phyloP scores from a whole-genome alignment of 30 jellyfish, hydroid and myxozoan species.

The Hydractinia echinata region DNA sequence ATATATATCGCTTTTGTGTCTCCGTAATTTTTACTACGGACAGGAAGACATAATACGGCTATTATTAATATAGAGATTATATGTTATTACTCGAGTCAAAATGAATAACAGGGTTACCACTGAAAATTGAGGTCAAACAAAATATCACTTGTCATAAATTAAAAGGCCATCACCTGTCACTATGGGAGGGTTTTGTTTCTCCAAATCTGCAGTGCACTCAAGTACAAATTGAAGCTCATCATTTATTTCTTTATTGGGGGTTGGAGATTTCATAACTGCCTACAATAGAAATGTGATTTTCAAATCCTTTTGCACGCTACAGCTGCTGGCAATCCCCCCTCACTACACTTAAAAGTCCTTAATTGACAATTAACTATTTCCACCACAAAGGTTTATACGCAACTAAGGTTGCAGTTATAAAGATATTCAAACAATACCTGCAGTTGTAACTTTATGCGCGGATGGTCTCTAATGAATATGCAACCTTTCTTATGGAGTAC shows the following conservation, averaged over 20 bases:
- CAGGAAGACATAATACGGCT: background rate
- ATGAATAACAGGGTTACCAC: background rate
- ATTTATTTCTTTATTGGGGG: background rate
- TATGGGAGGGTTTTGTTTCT: slow-evolving; percentile 54
- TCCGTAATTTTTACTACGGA: background rate
- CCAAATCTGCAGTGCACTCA: slow-evolving; percentile 50
- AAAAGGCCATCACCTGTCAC: slow-evolving; percentile 54
- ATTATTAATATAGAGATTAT: no score
- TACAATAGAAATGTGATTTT: background rate
- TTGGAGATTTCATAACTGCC: background rate
- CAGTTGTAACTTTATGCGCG: slow-evolving; percentile 38
- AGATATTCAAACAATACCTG: slow-evolving; percentile 13
- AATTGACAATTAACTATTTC: background rate
- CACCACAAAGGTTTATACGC: background rate
- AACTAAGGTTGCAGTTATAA: background rate
- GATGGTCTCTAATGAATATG: slow-evolving; percentile 60
- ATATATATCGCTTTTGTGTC: background rate
- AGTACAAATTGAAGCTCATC: slow-evolving; percentile 44
- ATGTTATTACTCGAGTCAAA: background rate
- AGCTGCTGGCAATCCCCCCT: background rate
- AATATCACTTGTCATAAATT: background rate
- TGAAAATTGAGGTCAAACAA: background rate
- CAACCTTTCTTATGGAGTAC: slow-evolving; percentile 75
- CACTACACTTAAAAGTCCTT: background rate
- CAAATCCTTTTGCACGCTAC: background rate